phyloP scores from a whole-genome alignment of 2,113 vertebrate species.

The Podarcis cretensis region DNA sequence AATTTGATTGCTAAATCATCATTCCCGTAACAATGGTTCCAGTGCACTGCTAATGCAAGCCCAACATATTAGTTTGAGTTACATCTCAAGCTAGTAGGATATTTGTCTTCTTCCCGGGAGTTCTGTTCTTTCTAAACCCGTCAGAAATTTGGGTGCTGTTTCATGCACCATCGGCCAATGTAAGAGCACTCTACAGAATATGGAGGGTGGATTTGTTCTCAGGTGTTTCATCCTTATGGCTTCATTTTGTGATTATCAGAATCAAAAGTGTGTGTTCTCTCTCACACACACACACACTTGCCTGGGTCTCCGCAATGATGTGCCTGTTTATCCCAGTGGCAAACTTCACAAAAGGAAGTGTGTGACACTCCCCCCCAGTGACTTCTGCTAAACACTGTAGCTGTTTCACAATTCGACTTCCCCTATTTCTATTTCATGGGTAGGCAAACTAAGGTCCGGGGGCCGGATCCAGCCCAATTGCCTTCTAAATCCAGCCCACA shows the following conservation, averaged over 20 bases:
- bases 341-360: background rate
- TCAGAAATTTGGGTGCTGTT: constrained; percentile 26
- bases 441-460: no score
- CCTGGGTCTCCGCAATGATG: constrained; percentile 59
- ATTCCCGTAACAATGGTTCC: constrained; percentile 47
- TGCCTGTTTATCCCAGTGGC: constrained; percentile 34
- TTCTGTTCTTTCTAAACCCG: background rate
- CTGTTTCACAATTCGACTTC: background rate
- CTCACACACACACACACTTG: background rate
- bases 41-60: constrained; percentile 4
- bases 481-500: no score
- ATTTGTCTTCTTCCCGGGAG: constrained; percentile 1
- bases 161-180: background rate
- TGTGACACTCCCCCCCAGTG: accelerated
- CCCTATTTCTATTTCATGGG: background rate
- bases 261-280: constrained; percentile 31
- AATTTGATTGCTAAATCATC: constrained; percentile 52
- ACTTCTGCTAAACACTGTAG: constrained; percentile 41
- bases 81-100: constrained; percentile 14
- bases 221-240: constrained; percentile 23
- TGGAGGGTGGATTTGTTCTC: constrained; percentile 35
- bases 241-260: constrained; percentile 40
- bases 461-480: no score
- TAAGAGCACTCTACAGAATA: constrained; percentile 30
- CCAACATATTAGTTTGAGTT: background rate